Conservation (phyloP, 1,140 invertebrate genomes). For the Drosophila kanapiae region DNA sequence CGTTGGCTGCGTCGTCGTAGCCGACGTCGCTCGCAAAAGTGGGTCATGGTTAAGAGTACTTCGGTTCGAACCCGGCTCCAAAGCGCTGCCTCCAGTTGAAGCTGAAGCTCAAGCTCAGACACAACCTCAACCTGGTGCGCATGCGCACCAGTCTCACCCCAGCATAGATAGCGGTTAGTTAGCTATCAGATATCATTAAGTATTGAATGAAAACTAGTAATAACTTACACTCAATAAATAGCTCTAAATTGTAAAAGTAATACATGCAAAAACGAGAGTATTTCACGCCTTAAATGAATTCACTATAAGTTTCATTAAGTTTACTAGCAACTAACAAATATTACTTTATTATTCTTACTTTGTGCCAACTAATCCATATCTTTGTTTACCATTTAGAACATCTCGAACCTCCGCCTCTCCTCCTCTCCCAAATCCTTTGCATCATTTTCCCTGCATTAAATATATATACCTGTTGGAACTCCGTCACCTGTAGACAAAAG, state of each 20-base stretch:
- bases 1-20: conserved; percentile 32
- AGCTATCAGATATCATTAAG: neutral
- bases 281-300: neutral
- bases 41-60: conserved; percentile 84
- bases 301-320: neutral
- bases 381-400: conserved; percentile 25
- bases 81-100: conserved; percentile 8
- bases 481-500: conserved; percentile 11
- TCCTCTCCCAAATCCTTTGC: conserved; percentile 17
- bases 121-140: conserved; percentile 18
- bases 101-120: neutral
- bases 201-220: neutral
- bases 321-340: neutral
- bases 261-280: too few relatives aligned
- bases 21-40: conserved; percentile 46
- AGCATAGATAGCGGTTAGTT: neutral
- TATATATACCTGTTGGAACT: neutral
- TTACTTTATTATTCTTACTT: neutral
- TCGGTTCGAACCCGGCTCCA: conserved; percentile 41
- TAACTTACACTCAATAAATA: neutral
- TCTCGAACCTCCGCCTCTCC: conserved; percentile 24
- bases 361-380: neutral
- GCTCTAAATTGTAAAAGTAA: too few relatives aligned
- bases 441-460: conserved; percentile 19
- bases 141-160: conserved; percentile 40